Evolutionary conservation across 1,140 invertebrate species (phyloP).

Genomic region (Antheraea mylitta): DNA sequence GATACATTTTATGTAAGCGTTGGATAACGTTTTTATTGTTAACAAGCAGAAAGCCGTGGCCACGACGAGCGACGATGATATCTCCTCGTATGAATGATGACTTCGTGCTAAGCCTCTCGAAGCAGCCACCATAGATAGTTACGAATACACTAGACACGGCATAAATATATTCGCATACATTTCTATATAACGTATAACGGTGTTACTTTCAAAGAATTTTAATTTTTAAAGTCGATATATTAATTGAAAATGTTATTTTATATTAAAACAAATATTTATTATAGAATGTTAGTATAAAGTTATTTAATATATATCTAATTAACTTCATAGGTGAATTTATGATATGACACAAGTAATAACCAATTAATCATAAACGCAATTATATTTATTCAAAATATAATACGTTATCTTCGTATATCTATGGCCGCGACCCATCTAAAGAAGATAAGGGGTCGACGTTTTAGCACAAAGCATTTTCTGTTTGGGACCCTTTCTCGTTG

Average conservation of each 20-base stretch:
- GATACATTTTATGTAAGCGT: conserved; percentile 64
- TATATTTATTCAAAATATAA: background rate
- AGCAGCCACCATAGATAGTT: conserved; percentile 59
- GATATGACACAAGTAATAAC: conserved; percentile 18
- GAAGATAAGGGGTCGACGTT: conserved; percentile 73
- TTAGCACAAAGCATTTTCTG: conserved; percentile 73
- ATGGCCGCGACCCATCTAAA: conserved; percentile 57
- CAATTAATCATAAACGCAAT: conserved; percentile 9
- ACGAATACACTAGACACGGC: conserved; percentile 57
- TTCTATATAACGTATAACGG: background rate
- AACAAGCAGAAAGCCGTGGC: conserved; percentile 67
- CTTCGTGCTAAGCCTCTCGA: conserved; percentile 71
- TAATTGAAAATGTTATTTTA: too few relatives aligned
- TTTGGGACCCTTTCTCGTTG: conserved; percentile 62
- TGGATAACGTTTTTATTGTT: conserved; percentile 77
- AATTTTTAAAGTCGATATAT: too few relatives aligned
- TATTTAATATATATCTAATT: conserved; percentile 13
- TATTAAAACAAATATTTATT: too few relatives aligned
- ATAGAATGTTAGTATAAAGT: background rate
- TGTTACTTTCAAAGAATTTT: too few relatives aligned
- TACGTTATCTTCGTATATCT: conserved; percentile 43
- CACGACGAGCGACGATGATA: conserved; percentile 69
- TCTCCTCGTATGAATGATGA: conserved; percentile 76
- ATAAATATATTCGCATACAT: conserved; percentile 52
- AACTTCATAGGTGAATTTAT: conserved; percentile 17